Base-by-base conservation (phyloP, 2,888 invertebrate genomes). In the Hoplodrina ambigua region DNA sequence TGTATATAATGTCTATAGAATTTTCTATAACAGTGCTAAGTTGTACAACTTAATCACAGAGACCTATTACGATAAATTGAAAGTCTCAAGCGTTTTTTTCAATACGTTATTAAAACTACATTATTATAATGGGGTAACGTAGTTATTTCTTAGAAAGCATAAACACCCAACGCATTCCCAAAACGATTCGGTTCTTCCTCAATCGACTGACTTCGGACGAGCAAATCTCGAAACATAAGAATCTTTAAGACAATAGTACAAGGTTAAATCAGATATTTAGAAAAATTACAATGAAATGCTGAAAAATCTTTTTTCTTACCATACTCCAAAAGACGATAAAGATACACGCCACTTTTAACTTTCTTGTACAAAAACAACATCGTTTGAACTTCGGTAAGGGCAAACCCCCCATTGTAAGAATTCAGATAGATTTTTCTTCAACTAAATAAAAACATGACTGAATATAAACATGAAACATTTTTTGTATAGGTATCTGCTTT, bases 341-440 rank as follows among this genome's bases (percentile, higher is more conserved):
- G 8, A 87, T 17, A 63, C 84, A 82, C 7, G 90, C 90, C 19
- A 84, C 69, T 81, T 85, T 89, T 41, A 91, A 78, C 44, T 88
- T 88, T 69, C 78, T 85, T 3, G 86, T 88, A 66, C 89, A 91
- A 58, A 75, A 86, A 76, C 92, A 91, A 77, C 89, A 92, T 66
- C 87, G 80, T 4, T 85, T 46, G 0, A 88, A 70, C 77, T 71
- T 86, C 5, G 91, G 91, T 20, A 90, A 53, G 37, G 73, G 69
- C 46, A 88, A 84, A 54, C 86, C 57, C 50, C 81, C 86, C 89
- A 89, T 88, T n/a, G 25, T 69, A 44, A 37, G 1, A 37, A 56
- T 50, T 65, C 13, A 46, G 37, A 61, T 57, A 54, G 5, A 46
- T 46, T 57, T 57, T n/a, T 57, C 10, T 63, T 52, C 41, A 44